These are phyloP conservation scores for Avahi laniger DNA, from an alignment of 2,797 vertebrate species.

Conservation along the genomic window DNA sequence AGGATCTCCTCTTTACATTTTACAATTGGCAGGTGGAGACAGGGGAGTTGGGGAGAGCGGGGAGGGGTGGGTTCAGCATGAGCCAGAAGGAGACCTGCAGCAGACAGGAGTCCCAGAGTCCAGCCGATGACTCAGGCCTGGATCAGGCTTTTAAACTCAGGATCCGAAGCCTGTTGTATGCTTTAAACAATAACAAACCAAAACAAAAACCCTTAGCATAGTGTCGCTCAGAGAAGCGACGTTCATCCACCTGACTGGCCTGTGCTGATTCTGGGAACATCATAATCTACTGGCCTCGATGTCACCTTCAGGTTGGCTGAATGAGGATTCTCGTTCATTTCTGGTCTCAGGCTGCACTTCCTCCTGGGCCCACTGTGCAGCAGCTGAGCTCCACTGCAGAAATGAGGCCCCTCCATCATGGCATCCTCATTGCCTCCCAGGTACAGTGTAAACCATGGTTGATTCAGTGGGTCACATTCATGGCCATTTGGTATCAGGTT, in stretches of 20 bases:
- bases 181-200: not conserved
- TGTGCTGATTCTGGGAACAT: not conserved
- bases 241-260: not conserved
- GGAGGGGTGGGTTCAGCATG: not conserved
- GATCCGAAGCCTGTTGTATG: constrained; percentile 21
- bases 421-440: not conserved
- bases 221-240: not conserved
- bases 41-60: not conserved
- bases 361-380: not conserved
- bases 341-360: not conserved
- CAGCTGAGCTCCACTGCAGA: not conserved
- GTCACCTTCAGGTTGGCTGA: not conserved
- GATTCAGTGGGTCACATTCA: not conserved
- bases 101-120: not conserved
- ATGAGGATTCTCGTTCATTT: not conserved
- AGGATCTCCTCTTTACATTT: constrained; percentile 48
- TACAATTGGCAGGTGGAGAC: constrained; percentile 64
- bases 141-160: constrained; percentile 16
- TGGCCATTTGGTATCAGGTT: not conserved
- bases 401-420: not conserved
- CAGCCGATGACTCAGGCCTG: constrained; percentile 15
- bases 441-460: not conserved
- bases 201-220: not conserved
- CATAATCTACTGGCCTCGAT: not conserved
- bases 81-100: not conserved